These are phyloP conservation scores for Drosophila anomelani DNA, from an alignment of 2,888 invertebrate species.

Conservation along the genomic window DNA sequence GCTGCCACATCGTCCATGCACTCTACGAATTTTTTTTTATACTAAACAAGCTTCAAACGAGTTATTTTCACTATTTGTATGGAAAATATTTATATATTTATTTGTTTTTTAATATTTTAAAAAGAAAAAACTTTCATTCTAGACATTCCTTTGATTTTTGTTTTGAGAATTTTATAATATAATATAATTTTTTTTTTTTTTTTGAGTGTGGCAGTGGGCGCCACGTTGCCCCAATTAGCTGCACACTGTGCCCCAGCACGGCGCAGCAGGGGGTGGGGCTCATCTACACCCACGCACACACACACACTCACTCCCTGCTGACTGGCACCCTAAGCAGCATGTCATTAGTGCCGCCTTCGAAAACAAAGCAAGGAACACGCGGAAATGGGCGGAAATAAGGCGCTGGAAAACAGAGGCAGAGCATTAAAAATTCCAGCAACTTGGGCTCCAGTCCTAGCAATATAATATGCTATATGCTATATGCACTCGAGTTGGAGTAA, in stretches of 20 bases:
- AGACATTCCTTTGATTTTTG: neutral
- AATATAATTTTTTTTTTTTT: neutral
- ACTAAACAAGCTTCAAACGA: too few relatives aligned
- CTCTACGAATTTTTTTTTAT: neutral
- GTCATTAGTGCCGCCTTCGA: conserved; percentile 49
- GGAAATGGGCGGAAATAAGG: conserved; percentile 42
- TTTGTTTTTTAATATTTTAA: too few relatives aligned
- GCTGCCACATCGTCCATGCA: conserved; percentile 18
- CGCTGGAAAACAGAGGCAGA: conserved; percentile 4
- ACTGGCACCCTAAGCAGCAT: conserved; percentile 52
- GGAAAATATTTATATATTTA: neutral
- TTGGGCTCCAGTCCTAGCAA: conserved; percentile 22
- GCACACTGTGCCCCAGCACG: conserved; percentile 55
- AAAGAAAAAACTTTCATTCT: too few relatives aligned
- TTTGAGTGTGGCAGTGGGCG: conserved; percentile 35
- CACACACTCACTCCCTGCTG: conserved; percentile 17
- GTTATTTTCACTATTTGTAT: neutral
- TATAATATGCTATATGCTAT: conserved; percentile 1
- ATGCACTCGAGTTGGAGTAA: conserved; percentile 12
- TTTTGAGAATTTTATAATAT: neutral
- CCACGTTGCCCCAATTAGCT: conserved; percentile 68
- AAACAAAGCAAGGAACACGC: conserved; percentile 40
- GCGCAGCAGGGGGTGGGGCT: neutral
- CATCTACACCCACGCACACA: neutral
- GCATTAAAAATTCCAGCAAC: conserved; percentile 29